phyloP scores from a whole-genome alignment of 1,140 invertebrate genomes.

The Brachionus rubens region DNA sequence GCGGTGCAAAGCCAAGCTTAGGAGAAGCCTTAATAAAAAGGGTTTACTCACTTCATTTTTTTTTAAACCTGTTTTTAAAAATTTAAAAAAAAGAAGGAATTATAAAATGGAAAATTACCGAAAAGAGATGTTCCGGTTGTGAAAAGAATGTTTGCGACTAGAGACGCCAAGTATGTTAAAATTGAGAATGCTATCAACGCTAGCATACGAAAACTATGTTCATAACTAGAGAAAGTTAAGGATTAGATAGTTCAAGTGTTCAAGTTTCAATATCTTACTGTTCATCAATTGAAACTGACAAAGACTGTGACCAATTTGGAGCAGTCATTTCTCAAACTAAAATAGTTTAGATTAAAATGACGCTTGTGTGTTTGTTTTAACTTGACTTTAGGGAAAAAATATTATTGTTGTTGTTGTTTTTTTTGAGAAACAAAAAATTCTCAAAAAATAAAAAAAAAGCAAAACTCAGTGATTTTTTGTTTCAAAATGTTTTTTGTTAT shows the following conservation, averaged over 20 bases:
- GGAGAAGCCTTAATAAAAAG: too few species aligned
- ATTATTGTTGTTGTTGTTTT: too few species aligned
- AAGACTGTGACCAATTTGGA: conserved; percentile 36
- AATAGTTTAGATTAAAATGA: neutral
- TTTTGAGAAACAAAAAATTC: too few species aligned
- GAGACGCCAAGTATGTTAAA: neutral
- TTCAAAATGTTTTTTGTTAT: too few species aligned
- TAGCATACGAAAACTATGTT: conserved; percentile 16
- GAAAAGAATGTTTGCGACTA: conserved; percentile 11
- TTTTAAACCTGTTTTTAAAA: neutral
- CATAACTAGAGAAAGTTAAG: neutral
- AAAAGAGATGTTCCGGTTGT: conserved; percentile 20
- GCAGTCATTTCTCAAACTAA: conserved; percentile 25
- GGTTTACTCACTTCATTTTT: too few species aligned
- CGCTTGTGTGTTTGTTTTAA: too few species aligned
- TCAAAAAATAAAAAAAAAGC: too few species aligned
- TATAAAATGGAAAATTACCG: neutral
- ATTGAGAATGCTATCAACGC: neutral
- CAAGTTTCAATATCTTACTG: neutral
- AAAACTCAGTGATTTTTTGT: too few species aligned
- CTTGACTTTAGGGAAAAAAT: too few species aligned
- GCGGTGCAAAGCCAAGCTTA: too few species aligned
- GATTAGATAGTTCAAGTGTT: neutral
- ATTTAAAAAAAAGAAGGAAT: neutral
- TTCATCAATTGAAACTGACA: conserved; percentile 34